A percentile compares a stretch with the other conserved stretches of the same genome.
phyloP scores from a whole-genome alignment of 2,113 vertebrate species.

The Puma concolor region DNA sequence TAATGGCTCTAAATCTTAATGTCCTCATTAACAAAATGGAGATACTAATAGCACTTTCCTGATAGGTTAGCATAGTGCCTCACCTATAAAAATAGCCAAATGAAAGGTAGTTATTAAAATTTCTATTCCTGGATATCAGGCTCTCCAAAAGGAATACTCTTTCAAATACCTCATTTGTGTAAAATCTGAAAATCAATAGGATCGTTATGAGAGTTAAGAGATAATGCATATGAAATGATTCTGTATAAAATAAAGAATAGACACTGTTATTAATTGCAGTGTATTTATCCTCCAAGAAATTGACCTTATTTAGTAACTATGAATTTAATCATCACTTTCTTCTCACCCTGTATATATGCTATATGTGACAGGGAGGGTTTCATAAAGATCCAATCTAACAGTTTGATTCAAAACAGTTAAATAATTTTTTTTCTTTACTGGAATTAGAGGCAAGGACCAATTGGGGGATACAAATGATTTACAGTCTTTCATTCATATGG shows the following conservation, averaged over 20 bases:
- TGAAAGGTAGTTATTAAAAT: neutral
- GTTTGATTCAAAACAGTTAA: neutral
- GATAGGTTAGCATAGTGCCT: neutral
- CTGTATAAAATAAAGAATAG: neutral
- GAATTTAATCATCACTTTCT: neutral
- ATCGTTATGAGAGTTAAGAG: neutral
- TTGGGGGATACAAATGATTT: neutral
- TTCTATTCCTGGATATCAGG: neutral
- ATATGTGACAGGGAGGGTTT: neutral
- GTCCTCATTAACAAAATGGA: neutral
- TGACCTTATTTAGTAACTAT: neutral
- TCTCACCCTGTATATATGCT: neutral
- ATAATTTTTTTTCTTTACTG: neutral
- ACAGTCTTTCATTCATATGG: neutral
- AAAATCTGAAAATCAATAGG: constrained; percentile 1
- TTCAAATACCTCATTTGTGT: neutral
- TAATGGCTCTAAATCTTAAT: constrained; percentile 1
- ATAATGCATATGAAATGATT: neutral
- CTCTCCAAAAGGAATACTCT: neutral
- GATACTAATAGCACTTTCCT: neutral
- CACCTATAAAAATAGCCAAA: neutral
- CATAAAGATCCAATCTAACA: neutral
- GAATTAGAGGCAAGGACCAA: neutral
- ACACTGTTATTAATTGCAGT: neutral
- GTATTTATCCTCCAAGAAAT: neutral